A percentile compares a stretch with the other conserved stretches of the same genome.
These are phyloP conservation scores for Arctocebus calabarensis DNA, from an alignment of 2,797 vertebrate genomes.

Conservation along the genomic window DNA sequence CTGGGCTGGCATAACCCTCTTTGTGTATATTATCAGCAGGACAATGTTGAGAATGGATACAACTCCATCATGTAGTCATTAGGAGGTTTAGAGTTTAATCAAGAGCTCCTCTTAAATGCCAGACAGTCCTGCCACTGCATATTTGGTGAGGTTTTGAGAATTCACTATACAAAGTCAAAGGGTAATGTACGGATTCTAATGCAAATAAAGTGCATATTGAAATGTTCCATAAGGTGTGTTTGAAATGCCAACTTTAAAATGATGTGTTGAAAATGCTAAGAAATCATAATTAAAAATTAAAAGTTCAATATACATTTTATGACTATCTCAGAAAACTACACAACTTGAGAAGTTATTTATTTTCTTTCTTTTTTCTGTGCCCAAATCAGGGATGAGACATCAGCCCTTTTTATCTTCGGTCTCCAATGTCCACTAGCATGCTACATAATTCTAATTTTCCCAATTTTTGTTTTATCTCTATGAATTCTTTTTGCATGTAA, in stretches of 20 bases:
- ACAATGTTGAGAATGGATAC: not conserved
- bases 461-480: not conserved
- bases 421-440: accelerated
- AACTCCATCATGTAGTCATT: not conserved
- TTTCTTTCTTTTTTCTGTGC: not conserved
- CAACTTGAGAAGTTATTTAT: not conserved
- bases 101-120: not conserved
- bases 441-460: not conserved
- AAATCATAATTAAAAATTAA: not conserved
- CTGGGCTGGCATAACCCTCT: not conserved
- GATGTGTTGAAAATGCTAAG: not conserved
- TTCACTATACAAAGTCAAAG: not conserved
- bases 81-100: not conserved
- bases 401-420: not conserved
- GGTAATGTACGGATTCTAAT: not conserved
- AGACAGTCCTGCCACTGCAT: not conserved
- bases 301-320: not conserved
- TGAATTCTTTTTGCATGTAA: not conserved
- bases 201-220: not conserved
- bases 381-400: not conserved
- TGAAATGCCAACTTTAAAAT: not conserved
- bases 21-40: not conserved
- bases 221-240: not conserved
- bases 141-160: not conserved
- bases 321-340: not conserved